Conservation (phyloP, 2,888 invertebrate genomes). For the Lasioglossum leucozonium region DNA sequence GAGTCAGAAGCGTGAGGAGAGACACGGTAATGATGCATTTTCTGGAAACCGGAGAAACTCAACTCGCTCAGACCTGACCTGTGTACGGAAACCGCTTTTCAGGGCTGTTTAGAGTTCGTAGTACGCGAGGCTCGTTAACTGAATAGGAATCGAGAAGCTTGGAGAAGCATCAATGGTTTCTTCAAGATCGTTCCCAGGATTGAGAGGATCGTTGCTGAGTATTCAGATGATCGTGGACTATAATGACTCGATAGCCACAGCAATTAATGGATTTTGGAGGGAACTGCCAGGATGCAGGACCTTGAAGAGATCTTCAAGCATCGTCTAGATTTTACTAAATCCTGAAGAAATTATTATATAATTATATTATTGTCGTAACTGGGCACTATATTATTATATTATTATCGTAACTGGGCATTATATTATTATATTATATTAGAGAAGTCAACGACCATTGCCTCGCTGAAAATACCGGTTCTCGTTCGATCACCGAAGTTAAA, state of each 20-base stretch:
- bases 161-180: neutral
- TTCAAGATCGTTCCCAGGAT: neutral
- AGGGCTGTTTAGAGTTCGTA: neutral
- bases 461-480: too few relatives aligned
- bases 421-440: too few relatives aligned
- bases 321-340: too few relatives aligned
- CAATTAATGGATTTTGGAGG: neutral
- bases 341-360: too few relatives aligned
- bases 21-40: slow-evolving; percentile 37
- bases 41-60: slow-evolving; percentile 23
- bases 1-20: slow-evolving; percentile 4
- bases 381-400: too few relatives aligned
- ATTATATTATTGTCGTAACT: too few relatives aligned
- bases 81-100: neutral
- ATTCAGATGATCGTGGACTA: neutral
- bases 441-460: too few relatives aligned
- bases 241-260: neutral
- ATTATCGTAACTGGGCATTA: too few relatives aligned
- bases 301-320: neutral
- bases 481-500: too few relatives aligned
- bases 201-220: neutral
- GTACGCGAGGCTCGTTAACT: neutral
- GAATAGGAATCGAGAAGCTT: neutral
- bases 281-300: neutral
- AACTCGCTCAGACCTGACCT: neutral